Evolutionary conservation across 2,888 invertebrate genomes (phyloP).

Genomic region (Platerodrilus igneus): DNA sequence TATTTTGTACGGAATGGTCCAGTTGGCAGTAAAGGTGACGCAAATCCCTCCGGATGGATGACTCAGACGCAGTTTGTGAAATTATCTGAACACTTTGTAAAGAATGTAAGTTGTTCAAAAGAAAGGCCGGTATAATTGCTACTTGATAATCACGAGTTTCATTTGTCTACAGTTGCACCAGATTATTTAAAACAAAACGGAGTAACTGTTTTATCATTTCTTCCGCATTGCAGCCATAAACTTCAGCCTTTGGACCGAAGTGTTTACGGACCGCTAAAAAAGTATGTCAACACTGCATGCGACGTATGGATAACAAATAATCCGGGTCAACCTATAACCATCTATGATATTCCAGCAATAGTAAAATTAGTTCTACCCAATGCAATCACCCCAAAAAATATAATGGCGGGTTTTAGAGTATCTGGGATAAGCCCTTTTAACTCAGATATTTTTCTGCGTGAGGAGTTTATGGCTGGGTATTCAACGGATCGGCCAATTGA

Average conservation of each 20-base stretch:
- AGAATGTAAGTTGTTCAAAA: too few species aligned
- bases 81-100: too few species aligned
- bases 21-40: slow-evolving; percentile 2
- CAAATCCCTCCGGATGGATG: background rate
- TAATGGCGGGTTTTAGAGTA: too few species aligned
- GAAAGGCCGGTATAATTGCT: slow-evolving; percentile 3
- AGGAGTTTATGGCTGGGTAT: too few species aligned
- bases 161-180: slow-evolving; percentile 1
- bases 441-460: too few species aligned
- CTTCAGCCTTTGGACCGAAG: slow-evolving; percentile 7
- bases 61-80: too few species aligned
- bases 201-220: slow-evolving; percentile 4
- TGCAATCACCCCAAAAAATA: too few species aligned
- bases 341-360: too few species aligned
- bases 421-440: too few species aligned
- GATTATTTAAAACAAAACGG: slow-evolving; percentile 9
- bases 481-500: too few species aligned
- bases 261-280: slow-evolving; percentile 10
- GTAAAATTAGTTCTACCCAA: too few species aligned
- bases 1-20: slow-evolving; percentile 1
- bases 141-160: slow-evolving; percentile 9
- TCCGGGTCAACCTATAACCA: slow-evolving; percentile 4
- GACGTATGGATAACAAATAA: slow-evolving; percentile 8
- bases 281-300: slow-evolving; percentile 8
- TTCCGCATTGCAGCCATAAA: slow-evolving; percentile 1